Evolutionary conservation across 2,888 invertebrate genomes (phyloP), one percentile per base, ranked within the genome.

Genomic region (Cotesia congregata): DNA sequence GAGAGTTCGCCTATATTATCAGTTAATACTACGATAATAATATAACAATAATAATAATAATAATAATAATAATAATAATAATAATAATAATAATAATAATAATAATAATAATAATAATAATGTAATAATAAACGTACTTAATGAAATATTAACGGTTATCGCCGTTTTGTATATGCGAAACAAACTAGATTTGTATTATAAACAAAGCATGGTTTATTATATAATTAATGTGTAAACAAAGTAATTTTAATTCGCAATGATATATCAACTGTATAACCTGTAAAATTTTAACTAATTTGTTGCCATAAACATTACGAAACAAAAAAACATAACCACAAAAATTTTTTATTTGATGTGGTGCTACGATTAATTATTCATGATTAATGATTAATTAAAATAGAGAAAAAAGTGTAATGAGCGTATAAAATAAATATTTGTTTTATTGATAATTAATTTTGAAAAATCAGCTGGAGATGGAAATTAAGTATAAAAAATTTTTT

Each of bases 151-250:
- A 62, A 61, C 72, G 62, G 72, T 72, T 6, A 62, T 62, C 20
- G 65, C 30, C 30, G 9, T 30, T 65, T 17, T 62, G 38, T 65
- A 20, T 65, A 59, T 65, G 79, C 76, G 80, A 75, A 70, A 76
- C 78, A 67, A 67, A 75, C 75, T 86, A 86, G 83, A 87, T 88
- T 88, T 87, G 87, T 88, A 88, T 87, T 88, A 88, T 88, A 83
- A 82, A 85, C 72, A 81, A 80, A 84, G 80, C 85, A 83, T 85
- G 84, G 80, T 50, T 50, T 50, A 50, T 50, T 50, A 50, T 50
- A 82, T 83, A 84, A 83, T 83, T 82, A 86, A 82, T 81, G 85
- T 85, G 84, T 85, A 82, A 12, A 50, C 50, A 50, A 82, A 82
- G 77, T 84, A 82, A 84, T 83, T 84, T 85, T 82, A 84, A 79